Evolutionary conservation across 2,113 vertebrate species (phyloP).

Genomic region (Trogon melanurus): DNA sequence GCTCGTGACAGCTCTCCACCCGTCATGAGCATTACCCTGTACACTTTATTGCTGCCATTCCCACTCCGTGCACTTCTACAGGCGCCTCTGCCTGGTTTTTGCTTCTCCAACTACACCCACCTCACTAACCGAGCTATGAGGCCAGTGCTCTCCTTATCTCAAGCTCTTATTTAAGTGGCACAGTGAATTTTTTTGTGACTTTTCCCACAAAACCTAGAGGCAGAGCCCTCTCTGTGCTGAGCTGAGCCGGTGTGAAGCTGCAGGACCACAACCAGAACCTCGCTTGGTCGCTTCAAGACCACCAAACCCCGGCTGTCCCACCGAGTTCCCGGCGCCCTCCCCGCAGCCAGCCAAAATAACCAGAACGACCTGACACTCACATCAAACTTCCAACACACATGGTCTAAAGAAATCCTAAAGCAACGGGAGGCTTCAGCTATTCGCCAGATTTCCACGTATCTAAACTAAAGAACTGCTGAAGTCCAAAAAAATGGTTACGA

Average conservation of each 20-base stretch:
- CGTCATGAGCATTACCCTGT: not conserved
- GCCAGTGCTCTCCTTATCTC: not conserved
- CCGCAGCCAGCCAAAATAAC: not conserved
- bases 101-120: not conserved
- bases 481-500: not conserved
- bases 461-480: not conserved
- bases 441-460: not conserved
- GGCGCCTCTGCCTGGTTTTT: not conserved
- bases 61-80: accelerated
- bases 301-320: not conserved
- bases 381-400: not conserved
- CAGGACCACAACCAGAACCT: too few species aligned
- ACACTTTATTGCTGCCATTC: not conserved
- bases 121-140: not conserved
- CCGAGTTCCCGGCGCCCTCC: not conserved
- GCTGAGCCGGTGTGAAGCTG: not conserved
- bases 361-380: not conserved
- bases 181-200: not conserved
- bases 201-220: not conserved
- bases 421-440: not conserved
- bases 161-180: not conserved
- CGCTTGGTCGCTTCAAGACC: not conserved
- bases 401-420: not conserved
- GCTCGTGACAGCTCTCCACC: not conserved
- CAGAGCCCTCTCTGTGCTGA: not conserved